These are phyloP conservation scores for Scytalopus superciliaris DNA, from an alignment of 2,113 vertebrate species.

Conservation along the genomic window DNA sequence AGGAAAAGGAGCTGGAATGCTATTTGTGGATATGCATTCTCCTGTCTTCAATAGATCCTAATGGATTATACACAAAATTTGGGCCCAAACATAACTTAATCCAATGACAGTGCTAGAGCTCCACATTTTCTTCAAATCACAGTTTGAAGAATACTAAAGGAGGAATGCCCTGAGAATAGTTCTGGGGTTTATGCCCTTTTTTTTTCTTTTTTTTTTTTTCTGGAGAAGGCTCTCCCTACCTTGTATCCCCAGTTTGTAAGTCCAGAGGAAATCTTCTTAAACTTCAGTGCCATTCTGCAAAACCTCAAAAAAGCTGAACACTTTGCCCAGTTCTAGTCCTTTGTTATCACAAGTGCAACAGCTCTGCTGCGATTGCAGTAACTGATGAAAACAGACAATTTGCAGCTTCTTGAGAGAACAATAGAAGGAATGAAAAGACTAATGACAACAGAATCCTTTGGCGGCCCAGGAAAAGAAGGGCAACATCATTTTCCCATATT, in stretches of 20 bases:
- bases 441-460: conserved; percentile 8
- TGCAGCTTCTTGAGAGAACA: conserved; percentile 29
- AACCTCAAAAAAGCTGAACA: not conserved
- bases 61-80: not conserved
- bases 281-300: not conserved
- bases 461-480: not conserved
- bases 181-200: not conserved
- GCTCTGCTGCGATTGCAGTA: not conserved
- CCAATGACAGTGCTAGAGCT: not conserved
- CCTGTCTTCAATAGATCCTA: not conserved
- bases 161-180: not conserved
- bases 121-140: not conserved
- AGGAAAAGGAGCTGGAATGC: not conserved
- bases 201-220: not conserved
- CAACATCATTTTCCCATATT: conserved; percentile 52
- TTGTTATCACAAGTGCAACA: not conserved
- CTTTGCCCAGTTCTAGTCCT: not conserved
- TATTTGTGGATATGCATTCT: not conserved
- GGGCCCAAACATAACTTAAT: not conserved
- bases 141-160: not conserved
- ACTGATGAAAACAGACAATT: conserved; percentile 30
- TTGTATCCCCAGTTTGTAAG: rapidly evolving
- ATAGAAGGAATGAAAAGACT: conserved; percentile 14
- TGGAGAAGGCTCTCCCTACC: rapidly evolving
- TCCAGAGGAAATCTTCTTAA: not conserved